Conservation (phyloP, 1,140 invertebrate species). For the Camponotus vicinus region DNA sequence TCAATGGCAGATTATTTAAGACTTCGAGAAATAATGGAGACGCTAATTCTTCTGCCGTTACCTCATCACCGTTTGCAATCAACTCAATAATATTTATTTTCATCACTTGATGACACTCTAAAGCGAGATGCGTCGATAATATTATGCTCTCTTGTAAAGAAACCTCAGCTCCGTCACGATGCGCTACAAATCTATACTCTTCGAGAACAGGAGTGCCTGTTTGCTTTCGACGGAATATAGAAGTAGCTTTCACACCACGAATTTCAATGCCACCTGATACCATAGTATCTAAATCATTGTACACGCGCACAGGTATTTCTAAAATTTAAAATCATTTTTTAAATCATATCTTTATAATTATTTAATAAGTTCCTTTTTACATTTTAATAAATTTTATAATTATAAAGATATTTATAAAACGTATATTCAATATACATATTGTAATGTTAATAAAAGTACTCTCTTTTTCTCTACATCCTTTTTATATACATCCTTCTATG, state of each 20-base stretch:
- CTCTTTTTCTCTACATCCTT: too few relatives aligned
- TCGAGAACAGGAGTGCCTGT: constrained; percentile 90
- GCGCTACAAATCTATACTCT: constrained; percentile 90
- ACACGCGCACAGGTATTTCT: constrained; percentile 85
- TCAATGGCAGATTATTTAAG: constrained; percentile 88
- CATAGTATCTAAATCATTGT: constrained; percentile 83
- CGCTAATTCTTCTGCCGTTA: constrained; percentile 82
- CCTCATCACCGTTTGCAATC: constrained; percentile 86
- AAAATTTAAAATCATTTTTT: too few relatives aligned
- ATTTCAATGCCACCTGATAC: constrained; percentile 93
- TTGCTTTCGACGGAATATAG: constrained; percentile 90
- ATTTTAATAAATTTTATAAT: too few relatives aligned
- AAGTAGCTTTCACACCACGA: constrained; percentile 92
- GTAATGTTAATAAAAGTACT: too few relatives aligned
- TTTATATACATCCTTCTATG: too few relatives aligned
- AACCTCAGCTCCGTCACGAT: constrained; percentile 76
- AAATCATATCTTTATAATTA: too few relatives aligned
- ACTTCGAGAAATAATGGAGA: constrained; percentile 87
- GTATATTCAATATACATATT: too few relatives aligned
- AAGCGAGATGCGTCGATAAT: constrained; percentile 89
- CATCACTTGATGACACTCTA: constrained; percentile 91
- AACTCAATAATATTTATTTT: constrained; percentile 92
- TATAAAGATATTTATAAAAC: constrained; percentile 10
- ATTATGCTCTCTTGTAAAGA: constrained; percentile 84
- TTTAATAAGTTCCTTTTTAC: too few relatives aligned